Base-by-base conservation (phyloP, 2,113 vertebrate genomes). In the Carlito syrichta region DNA sequence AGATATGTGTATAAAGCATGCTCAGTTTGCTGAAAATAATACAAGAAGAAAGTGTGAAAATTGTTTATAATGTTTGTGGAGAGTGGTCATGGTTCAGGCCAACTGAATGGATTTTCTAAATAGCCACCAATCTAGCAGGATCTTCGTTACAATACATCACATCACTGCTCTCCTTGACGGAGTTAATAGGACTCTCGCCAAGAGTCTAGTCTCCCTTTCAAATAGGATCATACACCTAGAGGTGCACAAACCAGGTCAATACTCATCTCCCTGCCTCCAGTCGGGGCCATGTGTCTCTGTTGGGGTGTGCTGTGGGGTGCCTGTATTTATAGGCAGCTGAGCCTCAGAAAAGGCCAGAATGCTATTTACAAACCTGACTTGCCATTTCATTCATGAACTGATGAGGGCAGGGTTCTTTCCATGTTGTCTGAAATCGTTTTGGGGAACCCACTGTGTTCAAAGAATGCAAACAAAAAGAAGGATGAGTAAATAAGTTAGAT, bases 381-480 rank as follows among this genome's bases (percentile, higher is more conserved):
- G n/a, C 58, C 78, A 89, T 93, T 96, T 96, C n/a, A 30, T 52
- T 93, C 87, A 45, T 43, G 90, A 38, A 74, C 93, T 48, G 25
- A 60, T 60, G 91, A 95, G 20, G 84, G 69, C 85, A 94, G 32
- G 30, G 45, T 78, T 94, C 66, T 78, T 92, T 95, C 58, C 54
- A 58, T 30, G 62, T 54, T 85, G 54, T 90, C 85, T 96, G 81
- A 94, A 96, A 89, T 94, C 25, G 1, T 88, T 97, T 91, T 48
- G 56, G n/a, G 89, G n/a, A 79, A 76, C 5, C 35, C 93, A 74
- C 95, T 96, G 81, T 94, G 93, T 94, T 97, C 63, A 85, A 94
- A 94, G 85, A 92, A 92, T 56, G 73, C 60, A 91, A 92, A 95
- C 50, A 97, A 95, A 96, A 95, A 69, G 73, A 84, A 88, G 85